Percentiles rank a stretch among this genome's conserved stretches.
These are phyloP conservation scores for Macroglossus sobrinus DNA, from an alignment of 2,113 vertebrate genomes.

Conservation along the genomic window DNA sequence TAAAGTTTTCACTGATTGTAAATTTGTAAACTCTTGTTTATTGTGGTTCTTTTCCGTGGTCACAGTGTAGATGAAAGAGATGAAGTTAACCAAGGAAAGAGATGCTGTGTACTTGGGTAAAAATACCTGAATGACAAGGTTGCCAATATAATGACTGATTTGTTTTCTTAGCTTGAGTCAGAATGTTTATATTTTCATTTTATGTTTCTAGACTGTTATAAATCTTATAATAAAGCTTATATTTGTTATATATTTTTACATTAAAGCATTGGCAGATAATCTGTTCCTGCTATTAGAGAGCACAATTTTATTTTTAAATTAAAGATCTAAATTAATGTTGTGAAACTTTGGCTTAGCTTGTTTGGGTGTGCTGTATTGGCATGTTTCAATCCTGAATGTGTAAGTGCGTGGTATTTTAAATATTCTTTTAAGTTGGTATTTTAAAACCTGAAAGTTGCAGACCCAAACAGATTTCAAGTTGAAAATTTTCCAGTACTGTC, in stretches of 20 bases:
- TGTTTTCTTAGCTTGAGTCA: constrained; percentile 13
- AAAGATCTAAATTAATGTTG: neutral
- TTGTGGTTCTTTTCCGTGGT: neutral
- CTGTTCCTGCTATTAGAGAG: constrained; percentile 3
- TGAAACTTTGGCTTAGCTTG: neutral
- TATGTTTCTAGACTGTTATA: neutral
- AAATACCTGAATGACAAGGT: neutral
- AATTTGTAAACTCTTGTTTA: neutral
- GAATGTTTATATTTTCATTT: constrained; percentile 16
- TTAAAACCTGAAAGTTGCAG: neutral
- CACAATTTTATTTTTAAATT: neutral
- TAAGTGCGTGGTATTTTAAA: neutral
- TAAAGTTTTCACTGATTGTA: neutral
- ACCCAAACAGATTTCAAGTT: neutral
- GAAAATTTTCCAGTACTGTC: neutral
- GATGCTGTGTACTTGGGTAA: neutral
- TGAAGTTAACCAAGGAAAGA: neutral
- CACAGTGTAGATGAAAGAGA: neutral
- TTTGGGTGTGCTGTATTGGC: neutral
- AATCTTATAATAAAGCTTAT: constrained; percentile 1
- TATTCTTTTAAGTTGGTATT: constrained; percentile 9
- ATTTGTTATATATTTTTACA: neutral
- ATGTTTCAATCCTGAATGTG: neutral
- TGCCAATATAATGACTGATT: neutral
- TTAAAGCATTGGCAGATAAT: neutral